phyloP scores from a whole-genome alignment of 2,113 vertebrate genomes.

The Mastomys natalensis region DNA sequence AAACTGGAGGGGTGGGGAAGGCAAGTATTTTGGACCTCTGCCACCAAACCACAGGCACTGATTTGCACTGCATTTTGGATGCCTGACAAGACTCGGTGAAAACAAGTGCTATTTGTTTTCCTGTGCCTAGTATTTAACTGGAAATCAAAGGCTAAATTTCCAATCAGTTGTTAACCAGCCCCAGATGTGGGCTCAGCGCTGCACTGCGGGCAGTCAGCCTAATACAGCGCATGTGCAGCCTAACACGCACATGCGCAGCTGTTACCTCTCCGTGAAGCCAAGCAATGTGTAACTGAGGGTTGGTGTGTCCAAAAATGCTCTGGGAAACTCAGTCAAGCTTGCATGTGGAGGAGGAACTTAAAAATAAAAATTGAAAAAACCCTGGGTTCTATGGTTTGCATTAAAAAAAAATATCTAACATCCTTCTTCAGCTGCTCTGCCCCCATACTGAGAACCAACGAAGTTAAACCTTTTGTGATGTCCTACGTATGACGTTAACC shows the following conservation, averaged over 20 bases:
- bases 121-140: constrained; percentile 90
- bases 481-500: constrained; percentile 49
- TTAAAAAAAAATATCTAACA: constrained; percentile 35
- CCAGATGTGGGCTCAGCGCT: constrained; percentile 86
- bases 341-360: constrained; percentile 49
- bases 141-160: constrained; percentile 91
- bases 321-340: constrained; percentile 72
- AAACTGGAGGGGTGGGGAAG: constrained; percentile 50
- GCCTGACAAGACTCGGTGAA: constrained; percentile 88
- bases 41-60: constrained; percentile 88
- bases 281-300: constrained; percentile 68
- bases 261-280: constrained; percentile 72
- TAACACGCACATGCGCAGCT: constrained; percentile 73
- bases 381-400: not conserved
- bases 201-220: constrained; percentile 72
- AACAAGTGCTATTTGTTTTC: constrained; percentile 93
- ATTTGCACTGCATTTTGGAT: constrained; percentile 87
- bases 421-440: constrained; percentile 60
- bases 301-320: constrained; percentile 70
- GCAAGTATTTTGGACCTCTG: constrained; percentile 85
- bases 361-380: not conserved
- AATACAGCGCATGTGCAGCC: constrained; percentile 49
- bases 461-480: constrained; percentile 18
- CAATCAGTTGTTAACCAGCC: constrained; percentile 90
- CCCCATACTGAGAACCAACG: constrained; percentile 56